Conservation (phyloP, 2,797 vertebrate genomes). For the Gymnoscopelus microlampas region DNA sequence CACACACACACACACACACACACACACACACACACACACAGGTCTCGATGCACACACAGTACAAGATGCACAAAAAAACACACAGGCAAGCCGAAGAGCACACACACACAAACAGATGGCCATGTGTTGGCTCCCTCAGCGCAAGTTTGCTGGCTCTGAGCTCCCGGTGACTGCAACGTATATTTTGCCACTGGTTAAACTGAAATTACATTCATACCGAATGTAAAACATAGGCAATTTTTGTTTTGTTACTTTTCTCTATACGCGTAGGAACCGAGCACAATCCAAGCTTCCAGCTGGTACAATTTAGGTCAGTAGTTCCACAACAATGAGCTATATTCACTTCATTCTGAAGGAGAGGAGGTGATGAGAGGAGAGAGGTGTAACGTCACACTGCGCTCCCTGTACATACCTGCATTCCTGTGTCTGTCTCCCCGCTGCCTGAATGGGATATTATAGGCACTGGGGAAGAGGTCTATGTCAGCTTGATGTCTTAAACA, state of each 20-base stretch:
- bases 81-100: no score
- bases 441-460: slow-evolving; percentile 18
- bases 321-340: slow-evolving; percentile 69
- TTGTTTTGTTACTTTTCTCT: slow-evolving; percentile 47
- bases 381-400: slow-evolving; percentile 39
- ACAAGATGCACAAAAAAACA: no score
- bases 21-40: no score
- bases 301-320: slow-evolving; percentile 81
- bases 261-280: slow-evolving; percentile 58
- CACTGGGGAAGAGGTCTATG: slow-evolving; percentile 6
- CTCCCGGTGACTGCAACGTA: neutral
- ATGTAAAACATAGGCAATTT: slow-evolving; percentile 29
- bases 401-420: slow-evolving; percentile 34
- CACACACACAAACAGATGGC: no score
- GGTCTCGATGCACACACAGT: no score
- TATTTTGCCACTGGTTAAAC: slow-evolving; percentile 19
- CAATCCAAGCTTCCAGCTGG: slow-evolving; percentile 71
- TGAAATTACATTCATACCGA: neutral
- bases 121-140: neutral
- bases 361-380: slow-evolving; percentile 28
- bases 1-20: slow-evolving; percentile 43
- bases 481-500: slow-evolving; percentile 13
- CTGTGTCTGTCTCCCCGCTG: slow-evolving; percentile 19
- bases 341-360: slow-evolving; percentile 38
- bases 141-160: neutral